These are phyloP conservation scores for Drosophila meridiana DNA, from an alignment of 2,888 invertebrate species.

Conservation along the genomic window DNA sequence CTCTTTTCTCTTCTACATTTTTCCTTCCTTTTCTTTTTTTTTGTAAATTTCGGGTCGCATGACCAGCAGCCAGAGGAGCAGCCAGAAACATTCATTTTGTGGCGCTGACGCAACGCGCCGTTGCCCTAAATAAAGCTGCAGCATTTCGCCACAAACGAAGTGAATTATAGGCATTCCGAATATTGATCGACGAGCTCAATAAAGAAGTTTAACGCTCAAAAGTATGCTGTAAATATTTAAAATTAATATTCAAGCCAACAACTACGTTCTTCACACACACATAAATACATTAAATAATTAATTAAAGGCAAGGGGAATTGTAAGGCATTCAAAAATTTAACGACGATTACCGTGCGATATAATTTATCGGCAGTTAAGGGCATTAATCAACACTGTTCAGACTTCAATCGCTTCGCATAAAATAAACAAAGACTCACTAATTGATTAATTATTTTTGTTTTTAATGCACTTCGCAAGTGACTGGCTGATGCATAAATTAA, in stretches of 20 bases:
- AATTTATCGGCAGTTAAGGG: background rate
- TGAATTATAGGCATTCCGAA: slow-evolving; percentile 4
- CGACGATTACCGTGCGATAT: background rate
- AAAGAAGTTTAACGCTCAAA: background rate
- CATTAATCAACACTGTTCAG: slow-evolving; percentile 4
- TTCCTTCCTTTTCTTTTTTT: background rate
- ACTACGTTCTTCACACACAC: background rate
- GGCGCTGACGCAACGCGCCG: slow-evolving; percentile 31
- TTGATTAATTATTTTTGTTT: slow-evolving; percentile 6
- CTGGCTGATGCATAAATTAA: slow-evolving; percentile 8
- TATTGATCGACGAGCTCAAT: slow-evolving; percentile 4
- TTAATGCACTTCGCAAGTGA: slow-evolving; percentile 4
- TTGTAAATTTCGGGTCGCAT: slow-evolving; percentile 25
- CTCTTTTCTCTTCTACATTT: slow-evolving; percentile 14
- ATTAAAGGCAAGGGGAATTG: background rate
- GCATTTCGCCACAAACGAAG: slow-evolving; percentile 2
- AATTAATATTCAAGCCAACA: background rate
- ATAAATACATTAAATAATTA: background rate
- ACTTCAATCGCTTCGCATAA: background rate
- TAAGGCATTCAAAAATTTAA: background rate
- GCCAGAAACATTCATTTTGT: slow-evolving; percentile 48
- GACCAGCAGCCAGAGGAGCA: slow-evolving; percentile 47
- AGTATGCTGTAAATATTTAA: slow-evolving; percentile 1
- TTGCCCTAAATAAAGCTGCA: slow-evolving; percentile 36
- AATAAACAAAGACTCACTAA: background rate